Evolutionary conservation across 2,888 invertebrate species (phyloP).

Genomic region (Synergus gifuensis): DNA sequence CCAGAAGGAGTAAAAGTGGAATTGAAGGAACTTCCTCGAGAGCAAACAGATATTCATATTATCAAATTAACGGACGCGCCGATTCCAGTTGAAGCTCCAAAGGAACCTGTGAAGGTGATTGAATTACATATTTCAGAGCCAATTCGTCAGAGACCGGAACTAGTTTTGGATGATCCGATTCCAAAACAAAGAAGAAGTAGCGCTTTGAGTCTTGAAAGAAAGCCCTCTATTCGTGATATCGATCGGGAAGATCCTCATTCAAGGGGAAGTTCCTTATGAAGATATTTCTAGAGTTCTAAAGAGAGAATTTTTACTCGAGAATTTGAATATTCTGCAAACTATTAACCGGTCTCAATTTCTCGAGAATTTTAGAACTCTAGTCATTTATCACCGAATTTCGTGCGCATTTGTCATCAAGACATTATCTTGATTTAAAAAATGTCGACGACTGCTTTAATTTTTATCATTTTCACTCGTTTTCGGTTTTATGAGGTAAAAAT

Average conservation of each 20-base stretch:
- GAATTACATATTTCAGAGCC: constrained; percentile 80
- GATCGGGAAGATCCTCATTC: background rate
- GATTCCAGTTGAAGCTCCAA: constrained; percentile 55
- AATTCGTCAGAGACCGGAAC: constrained; percentile 74
- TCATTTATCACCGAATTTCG: background rate
- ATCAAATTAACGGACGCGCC: constrained; percentile 67
- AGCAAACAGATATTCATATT: constrained; percentile 69
- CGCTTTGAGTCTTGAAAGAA: constrained; percentile 56
- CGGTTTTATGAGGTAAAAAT: background rate
- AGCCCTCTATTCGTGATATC: constrained; percentile 47
- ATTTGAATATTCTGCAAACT: background rate
- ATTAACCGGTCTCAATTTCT: background rate
- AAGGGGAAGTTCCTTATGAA: constrained; percentile 21
- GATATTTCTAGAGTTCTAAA: background rate
- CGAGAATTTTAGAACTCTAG: background rate
- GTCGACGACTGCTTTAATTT: background rate
- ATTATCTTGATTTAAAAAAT: background rate
- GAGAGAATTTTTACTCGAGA: background rate
- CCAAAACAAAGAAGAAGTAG: constrained; percentile 81
- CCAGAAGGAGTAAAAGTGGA: constrained; percentile 56
- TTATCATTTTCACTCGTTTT: background rate
- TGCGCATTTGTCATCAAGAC: constrained; percentile 6
- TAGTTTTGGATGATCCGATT: constrained; percentile 77
- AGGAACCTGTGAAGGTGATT: constrained; percentile 74
- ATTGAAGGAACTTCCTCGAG: constrained; percentile 69